Conservation (phyloP, 2,888 invertebrate species). For the Eristalis intricaria region DNA sequence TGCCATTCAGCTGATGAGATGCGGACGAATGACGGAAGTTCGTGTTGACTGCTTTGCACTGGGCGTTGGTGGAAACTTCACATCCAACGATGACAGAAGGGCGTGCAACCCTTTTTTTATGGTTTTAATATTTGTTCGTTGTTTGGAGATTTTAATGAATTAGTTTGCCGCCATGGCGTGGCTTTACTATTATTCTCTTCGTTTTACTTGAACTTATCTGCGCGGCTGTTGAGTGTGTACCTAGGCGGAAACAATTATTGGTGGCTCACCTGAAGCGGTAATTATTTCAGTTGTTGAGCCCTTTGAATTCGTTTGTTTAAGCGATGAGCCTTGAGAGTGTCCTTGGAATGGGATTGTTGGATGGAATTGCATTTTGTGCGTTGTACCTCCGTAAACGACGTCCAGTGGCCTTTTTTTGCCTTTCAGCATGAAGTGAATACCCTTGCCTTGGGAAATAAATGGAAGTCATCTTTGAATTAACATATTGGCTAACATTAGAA, state of each 20-base stretch:
- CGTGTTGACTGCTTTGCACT: slow-evolving; percentile 1
- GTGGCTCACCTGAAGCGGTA: background rate
- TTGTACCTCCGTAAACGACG: too few relatives aligned
- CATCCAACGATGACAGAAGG: background rate
- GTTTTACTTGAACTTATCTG: slow-evolving; percentile 19
- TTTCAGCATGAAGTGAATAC: too few relatives aligned
- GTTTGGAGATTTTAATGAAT: slow-evolving; percentile 64
- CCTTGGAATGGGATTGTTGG: background rate
- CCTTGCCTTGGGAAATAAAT: too few relatives aligned
- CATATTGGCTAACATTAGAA: too few relatives aligned
- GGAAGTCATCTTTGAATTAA: too few relatives aligned
- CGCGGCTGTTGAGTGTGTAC: slow-evolving; percentile 5
- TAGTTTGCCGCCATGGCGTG: slow-evolving; percentile 40
- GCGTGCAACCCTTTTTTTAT: slow-evolving; percentile 11
- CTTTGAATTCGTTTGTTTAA: slow-evolving; percentile 5
- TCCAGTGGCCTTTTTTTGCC: too few relatives aligned
- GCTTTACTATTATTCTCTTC: slow-evolving; percentile 44
- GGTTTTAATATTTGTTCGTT: slow-evolving; percentile 46
- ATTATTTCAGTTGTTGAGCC: slow-evolving; percentile 12
- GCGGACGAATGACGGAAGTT: slow-evolving; percentile 37
- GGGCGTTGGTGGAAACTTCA: background rate
- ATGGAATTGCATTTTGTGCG: background rate
- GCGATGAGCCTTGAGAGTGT: background rate
- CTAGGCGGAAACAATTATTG: slow-evolving; percentile 43
- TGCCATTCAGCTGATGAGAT: slow-evolving; percentile 41